A percentile compares a stretch with the other conserved stretches of the same genome.
Evolutionary conservation across 2,797 vertebrate species (phyloP).

Genomic region (Anomalospiza imberbis): DNA sequence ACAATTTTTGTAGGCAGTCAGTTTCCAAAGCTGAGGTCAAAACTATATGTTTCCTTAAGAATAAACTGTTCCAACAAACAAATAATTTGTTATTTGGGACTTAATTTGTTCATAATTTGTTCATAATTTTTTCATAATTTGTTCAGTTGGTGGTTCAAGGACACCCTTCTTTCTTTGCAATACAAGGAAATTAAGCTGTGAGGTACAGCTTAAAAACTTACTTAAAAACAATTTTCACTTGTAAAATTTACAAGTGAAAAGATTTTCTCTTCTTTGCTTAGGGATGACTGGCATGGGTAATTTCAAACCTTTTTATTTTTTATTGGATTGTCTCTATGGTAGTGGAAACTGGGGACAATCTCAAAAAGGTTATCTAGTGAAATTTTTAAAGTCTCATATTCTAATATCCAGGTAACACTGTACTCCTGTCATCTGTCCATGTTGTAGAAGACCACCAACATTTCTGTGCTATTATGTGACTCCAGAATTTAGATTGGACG

Average conservation of each 20-base stretch:
- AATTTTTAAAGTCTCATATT: not conserved
- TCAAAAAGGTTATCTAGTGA: accelerated
- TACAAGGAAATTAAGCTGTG: not conserved
- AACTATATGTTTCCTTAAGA: not conserved
- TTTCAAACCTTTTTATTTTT: not conserved
- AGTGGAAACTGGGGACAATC: not conserved
- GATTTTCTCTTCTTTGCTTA: not conserved
- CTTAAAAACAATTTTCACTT: too few species aligned
- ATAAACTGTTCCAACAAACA: not conserved
- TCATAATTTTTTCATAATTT: not conserved
- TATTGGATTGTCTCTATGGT: not conserved
- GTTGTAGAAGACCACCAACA: not conserved
- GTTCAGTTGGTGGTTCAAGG: not conserved
- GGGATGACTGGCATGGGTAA: not conserved
- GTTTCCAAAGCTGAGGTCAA: not conserved
- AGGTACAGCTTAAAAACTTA: not conserved
- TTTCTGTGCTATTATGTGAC: not conserved
- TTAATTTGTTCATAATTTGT: not conserved
- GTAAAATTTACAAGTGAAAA: not conserved
- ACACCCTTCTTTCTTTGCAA: not conserved
- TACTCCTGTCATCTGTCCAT: not conserved
- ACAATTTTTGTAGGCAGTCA: not conserved
- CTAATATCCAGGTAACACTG: not conserved
- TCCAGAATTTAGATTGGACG: not conserved
- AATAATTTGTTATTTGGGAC: not conserved